Percentiles rank a stretch among this genome's conserved stretches.
Evolutionary conservation across 1,140 invertebrate genomes (phyloP).

Genomic region (Halesus radiatus): DNA sequence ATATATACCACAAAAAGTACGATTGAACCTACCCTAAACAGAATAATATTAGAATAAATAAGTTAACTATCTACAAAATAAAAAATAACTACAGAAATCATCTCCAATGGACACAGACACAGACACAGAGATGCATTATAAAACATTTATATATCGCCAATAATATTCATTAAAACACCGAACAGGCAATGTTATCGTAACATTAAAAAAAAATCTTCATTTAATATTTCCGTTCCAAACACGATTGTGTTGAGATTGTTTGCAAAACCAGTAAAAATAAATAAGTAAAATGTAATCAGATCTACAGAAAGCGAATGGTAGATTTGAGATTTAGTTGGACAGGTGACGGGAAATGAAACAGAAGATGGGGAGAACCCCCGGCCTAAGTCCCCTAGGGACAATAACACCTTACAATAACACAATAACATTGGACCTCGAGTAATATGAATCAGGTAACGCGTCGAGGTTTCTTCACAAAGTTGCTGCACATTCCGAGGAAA

Average conservation of each 20-base stretch:
- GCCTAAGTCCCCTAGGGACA: not conserved
- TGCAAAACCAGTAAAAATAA: no score
- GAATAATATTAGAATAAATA: constrained; percentile 44
- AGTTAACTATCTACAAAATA: constrained; percentile 49
- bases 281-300: no score
- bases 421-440: constrained; percentile 56
- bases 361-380: no score
- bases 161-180: constrained; percentile 48
- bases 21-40: not conserved
- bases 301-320: no score
- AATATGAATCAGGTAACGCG: constrained; percentile 56
- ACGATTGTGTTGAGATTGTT: no score
- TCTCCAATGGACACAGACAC: not conserved
- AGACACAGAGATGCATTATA: constrained; percentile 25
- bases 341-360: no score
- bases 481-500: constrained; percentile 15
- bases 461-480: constrained; percentile 48
- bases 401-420: constrained; percentile 33
- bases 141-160: constrained; percentile 34
- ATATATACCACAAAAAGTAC: no score
- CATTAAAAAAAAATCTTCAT: constrained; percentile 43
- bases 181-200: constrained; percentile 50
- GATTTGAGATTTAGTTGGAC: no score
- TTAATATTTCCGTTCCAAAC: not conserved
- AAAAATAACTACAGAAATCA: not conserved